Evolutionary conservation across 2,113 vertebrate genomes (phyloP).

Genomic region (Probosciger aterrimus): DNA sequence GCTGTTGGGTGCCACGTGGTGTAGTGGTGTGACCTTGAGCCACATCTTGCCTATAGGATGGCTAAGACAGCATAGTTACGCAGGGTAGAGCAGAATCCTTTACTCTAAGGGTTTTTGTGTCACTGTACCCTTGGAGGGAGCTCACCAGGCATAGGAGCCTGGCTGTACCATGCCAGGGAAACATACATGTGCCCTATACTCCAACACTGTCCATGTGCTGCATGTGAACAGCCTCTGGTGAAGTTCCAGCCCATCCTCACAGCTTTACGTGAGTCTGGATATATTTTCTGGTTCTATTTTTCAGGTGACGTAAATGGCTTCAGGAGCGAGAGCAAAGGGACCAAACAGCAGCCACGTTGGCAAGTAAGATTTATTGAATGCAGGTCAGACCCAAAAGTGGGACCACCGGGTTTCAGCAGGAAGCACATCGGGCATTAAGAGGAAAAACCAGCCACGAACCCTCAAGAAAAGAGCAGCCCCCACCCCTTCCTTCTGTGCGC

Average conservation of each 20-base stretch:
- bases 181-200: accelerated
- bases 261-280: neutral
- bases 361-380: neutral
- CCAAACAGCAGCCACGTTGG: neutral
- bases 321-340: neutral
- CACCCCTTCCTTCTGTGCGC: neutral
- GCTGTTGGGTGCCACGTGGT: accelerated
- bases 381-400: accelerated
- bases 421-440: neutral
- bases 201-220: accelerated
- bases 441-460: neutral
- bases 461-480: neutral
- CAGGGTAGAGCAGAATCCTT: neutral
- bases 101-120: neutral
- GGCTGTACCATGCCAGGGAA: neutral
- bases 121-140: too few species aligned
- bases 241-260: too few species aligned
- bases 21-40: accelerated
- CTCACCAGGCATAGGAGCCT: neutral
- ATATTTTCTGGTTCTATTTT: neutral
- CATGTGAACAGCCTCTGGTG: accelerated
- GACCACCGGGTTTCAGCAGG: neutral
- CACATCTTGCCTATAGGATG: neutral
- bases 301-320: accelerated
- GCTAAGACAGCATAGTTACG: neutral